A percentile compares a stretch with the other conserved stretches of the same genome.
Evolutionary conservation across 2,888 invertebrate species (phyloP).

Genomic region (Plebejus argus): DNA sequence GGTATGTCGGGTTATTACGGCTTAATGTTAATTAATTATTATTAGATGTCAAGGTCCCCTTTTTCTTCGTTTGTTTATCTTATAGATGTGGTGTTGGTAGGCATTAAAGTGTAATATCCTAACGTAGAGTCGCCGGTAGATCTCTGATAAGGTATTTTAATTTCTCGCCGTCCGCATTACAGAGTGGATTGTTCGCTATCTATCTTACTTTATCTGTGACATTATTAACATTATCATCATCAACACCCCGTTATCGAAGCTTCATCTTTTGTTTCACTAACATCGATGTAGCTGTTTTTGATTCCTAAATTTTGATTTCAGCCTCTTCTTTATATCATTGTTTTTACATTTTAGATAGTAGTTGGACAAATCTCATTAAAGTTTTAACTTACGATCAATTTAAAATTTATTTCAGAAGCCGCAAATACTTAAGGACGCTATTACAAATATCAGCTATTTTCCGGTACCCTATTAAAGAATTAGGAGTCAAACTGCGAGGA

Average conservation of each 20-base stretch:
- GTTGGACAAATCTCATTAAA: neutral
- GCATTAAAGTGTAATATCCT: slow-evolving; percentile 3
- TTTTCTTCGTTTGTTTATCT: slow-evolving; percentile 10
- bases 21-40: slow-evolving; percentile 31
- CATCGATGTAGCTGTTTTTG: neutral
- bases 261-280: neutral
- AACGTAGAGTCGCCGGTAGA: slow-evolving; percentile 1
- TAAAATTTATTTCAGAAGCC: neutral
- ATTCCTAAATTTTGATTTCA: neutral
- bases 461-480: no score
- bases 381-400: neutral
- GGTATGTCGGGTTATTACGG: slow-evolving; percentile 9
- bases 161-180: neutral
- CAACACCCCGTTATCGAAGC: neutral
- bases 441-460: no score
- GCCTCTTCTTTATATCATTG: neutral
- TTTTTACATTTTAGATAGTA: neutral
- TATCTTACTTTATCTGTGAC: slow-evolving; percentile 15
- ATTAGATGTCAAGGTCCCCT: slow-evolving; percentile 8
- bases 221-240: slow-evolving; percentile 14
- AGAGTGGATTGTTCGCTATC: slow-evolving; percentile 13
- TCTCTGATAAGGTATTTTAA: slow-evolving; percentile 26
- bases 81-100: neutral
- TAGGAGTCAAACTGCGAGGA: no score
- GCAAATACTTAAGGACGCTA: neutral